A percentile compares a stretch with the other conserved stretches of the same genome.
Conservation (phyloP, 2,113 vertebrate species). For the Martes martes region DNA sequence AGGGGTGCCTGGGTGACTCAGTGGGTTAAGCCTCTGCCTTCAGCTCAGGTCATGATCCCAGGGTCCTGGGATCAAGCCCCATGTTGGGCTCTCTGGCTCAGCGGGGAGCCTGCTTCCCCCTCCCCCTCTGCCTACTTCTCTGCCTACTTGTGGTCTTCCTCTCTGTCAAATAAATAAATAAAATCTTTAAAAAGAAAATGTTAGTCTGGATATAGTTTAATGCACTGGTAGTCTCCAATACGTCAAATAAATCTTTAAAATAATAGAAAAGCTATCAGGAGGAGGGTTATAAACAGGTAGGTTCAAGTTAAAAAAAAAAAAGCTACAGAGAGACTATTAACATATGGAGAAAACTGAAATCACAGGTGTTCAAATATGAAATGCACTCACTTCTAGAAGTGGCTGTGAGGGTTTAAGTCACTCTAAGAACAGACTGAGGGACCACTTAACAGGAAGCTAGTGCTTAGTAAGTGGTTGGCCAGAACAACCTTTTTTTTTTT, state of each 20-base stretch:
- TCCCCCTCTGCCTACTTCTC: no score
- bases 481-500: neutral
- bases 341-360: neutral
- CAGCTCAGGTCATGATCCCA: no score
- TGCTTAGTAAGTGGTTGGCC: neutral
- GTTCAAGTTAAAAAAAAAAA: neutral
- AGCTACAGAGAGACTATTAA: neutral
- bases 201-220: neutral
- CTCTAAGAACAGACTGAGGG: neutral
- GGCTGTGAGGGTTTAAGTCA: neutral
- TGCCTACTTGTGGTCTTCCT: no score
- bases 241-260: constrained; percentile 1
- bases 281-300: neutral
- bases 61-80: no score
- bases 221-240: neutral
- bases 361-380: constrained; percentile 19
- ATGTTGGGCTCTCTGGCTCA: no score
- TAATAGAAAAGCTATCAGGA: neutral
- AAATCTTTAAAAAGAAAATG: neutral
- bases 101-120: no score
- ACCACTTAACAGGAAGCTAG: neutral
- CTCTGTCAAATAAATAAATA: no score
- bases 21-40: no score
- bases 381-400: neutral
- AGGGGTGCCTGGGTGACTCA: neutral